phyloP scores from a whole-genome alignment of 2,888 invertebrate genomes.

The Gandaritis pyraliata region DNA sequence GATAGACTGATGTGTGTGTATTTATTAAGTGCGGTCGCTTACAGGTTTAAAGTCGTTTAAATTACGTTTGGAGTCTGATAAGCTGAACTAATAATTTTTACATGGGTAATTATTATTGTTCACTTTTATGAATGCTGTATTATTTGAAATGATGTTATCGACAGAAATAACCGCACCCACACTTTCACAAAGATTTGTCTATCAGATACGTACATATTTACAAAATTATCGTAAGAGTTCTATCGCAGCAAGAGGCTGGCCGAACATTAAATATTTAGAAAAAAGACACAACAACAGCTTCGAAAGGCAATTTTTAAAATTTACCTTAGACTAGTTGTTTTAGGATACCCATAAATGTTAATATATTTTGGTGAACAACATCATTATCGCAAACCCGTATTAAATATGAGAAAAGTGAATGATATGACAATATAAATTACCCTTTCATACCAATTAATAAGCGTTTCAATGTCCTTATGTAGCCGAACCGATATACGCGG shows the following conservation, averaged over 20 bases:
- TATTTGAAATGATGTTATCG: constrained; percentile 15
- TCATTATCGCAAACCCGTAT: constrained; percentile 85
- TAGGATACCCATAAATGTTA: constrained; percentile 80
- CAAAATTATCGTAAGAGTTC: constrained; percentile 36
- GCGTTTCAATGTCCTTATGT: constrained; percentile 84
- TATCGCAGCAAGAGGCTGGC: constrained; percentile 63
- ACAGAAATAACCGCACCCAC: constrained; percentile 29
- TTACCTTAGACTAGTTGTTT: constrained; percentile 80
- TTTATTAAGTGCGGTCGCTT: constrained; percentile 21
- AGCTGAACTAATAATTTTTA: not conserved
- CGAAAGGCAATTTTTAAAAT: constrained; percentile 81
- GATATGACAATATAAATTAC: constrained; percentile 85
- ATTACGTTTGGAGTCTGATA: not conserved
- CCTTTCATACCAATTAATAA: constrained; percentile 85
- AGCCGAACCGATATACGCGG: constrained; percentile 75
- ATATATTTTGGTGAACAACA: constrained; percentile 83
- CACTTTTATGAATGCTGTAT: not conserved
- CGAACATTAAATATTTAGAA: constrained; percentile 80
- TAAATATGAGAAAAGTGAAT: constrained; percentile 84
- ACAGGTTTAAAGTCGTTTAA: no score
- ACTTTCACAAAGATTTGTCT: constrained; percentile 32
- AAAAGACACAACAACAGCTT: constrained; percentile 77
- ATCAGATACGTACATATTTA: constrained; percentile 39
- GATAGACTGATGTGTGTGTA: constrained; percentile 10
- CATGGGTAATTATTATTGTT: constrained; percentile 16